phyloP scores from a whole-genome alignment of 2,888 invertebrate species.

The Colletes collaris region DNA sequence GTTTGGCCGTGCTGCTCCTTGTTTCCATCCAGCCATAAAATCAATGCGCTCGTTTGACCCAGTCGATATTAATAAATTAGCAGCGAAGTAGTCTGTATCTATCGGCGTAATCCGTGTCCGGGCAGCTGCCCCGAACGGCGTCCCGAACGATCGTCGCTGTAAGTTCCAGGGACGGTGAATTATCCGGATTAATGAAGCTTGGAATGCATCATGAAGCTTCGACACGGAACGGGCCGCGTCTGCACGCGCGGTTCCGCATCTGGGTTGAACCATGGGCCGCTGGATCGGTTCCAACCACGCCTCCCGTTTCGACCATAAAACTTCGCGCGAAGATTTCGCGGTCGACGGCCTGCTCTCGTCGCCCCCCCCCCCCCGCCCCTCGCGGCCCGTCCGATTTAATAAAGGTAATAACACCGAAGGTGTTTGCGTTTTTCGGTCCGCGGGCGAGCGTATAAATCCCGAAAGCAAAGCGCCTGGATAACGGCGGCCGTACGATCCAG shows the following conservation, averaged over 20 bases:
- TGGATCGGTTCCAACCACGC: conserved; percentile 78
- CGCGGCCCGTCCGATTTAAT: conserved; percentile 69
- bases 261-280: conserved; percentile 37
- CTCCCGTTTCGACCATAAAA: conserved; percentile 72
- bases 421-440: conserved; percentile 76
- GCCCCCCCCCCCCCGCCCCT: neutral
- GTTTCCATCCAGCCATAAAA: no score
- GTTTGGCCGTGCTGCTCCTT: no score
- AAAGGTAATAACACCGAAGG: conserved; percentile 82
- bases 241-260: conserved; percentile 42
- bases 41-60: no score
- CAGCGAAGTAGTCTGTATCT: neutral
- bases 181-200: conserved; percentile 7
- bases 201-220: conserved; percentile 2
- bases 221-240: neutral
- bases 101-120: neutral
- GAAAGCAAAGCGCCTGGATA: conserved; percentile 46
- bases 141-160: neutral
- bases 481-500: neutral
- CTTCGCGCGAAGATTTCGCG: conserved; percentile 58
- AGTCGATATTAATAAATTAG: no score
- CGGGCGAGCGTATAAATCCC: conserved; percentile 67
- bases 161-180: conserved; percentile 20
- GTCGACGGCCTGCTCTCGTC: conserved; percentile 8
- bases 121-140: neutral